A percentile compares a stretch with the other conserved stretches of the same genome.
phyloP scores from a whole-genome alignment of 1,140 invertebrate species.

The Aleiodes sp. region DNA sequence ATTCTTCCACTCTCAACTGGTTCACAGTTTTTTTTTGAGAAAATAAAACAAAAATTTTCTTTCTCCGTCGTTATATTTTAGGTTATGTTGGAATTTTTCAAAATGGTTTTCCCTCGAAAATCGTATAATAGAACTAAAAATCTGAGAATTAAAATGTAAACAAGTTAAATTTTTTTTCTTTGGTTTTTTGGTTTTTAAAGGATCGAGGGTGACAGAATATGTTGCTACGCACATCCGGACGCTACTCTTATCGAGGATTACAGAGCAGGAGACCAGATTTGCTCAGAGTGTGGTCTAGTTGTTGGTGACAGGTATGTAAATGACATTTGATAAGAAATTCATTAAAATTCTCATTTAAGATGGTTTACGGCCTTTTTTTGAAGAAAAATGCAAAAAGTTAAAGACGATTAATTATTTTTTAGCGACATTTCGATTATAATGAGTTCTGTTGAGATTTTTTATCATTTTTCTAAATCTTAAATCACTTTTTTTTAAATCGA shows the following conservation, averaged over 20 bases:
- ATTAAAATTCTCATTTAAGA: not conserved
- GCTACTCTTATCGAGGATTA: constrained; percentile 97
- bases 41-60: too few relatives aligned
- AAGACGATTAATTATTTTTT: too few relatives aligned
- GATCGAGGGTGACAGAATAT: constrained; percentile 79
- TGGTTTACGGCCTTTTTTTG: not conserved
- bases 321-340: not conserved
- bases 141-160: not conserved
- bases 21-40: not conserved
- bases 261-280: constrained; percentile 98
- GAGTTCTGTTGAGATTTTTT: too few relatives aligned
- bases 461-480: too few relatives aligned
- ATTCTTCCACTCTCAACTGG: not conserved
- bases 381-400: too few relatives aligned
- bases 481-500: too few relatives aligned
- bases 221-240: constrained; percentile 94
- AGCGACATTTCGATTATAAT: too few relatives aligned
- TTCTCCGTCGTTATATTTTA: constrained; percentile 18
- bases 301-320: constrained; percentile 91
- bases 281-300: constrained; percentile 97
- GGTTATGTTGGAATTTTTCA: constrained; percentile 18
- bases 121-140: not conserved
- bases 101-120: not conserved
- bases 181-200: constrained; percentile 53
- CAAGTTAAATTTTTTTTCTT: not conserved